Evolutionary conservation across 1,140 invertebrate genomes (phyloP).

Genomic region (Sinella curviseta): DNA sequence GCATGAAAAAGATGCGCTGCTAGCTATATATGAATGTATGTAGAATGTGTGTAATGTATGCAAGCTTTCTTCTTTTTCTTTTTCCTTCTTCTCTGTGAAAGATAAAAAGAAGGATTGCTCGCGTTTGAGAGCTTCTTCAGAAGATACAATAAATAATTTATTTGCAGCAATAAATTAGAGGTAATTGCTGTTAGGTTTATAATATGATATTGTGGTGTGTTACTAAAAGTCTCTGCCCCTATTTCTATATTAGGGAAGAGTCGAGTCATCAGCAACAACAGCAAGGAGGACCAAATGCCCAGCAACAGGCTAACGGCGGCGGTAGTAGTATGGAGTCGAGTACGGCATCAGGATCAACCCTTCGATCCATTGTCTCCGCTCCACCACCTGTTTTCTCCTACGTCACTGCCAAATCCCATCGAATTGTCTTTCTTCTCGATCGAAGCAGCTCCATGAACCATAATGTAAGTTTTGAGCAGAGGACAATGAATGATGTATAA

Average conservation of each 20-base stretch:
- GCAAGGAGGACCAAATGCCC: conserved; percentile 16
- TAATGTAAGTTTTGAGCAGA: conserved; percentile 45
- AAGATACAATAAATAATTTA: conserved; percentile 35
- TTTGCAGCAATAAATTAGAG: conserved; percentile 39
- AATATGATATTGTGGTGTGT: neutral
- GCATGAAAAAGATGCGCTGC: neutral
- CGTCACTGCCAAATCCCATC: conserved; percentile 45
- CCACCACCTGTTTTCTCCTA: conserved; percentile 44
- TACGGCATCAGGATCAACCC: conserved; percentile 21
- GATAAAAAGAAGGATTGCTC: no score
- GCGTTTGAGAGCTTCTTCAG: neutral
- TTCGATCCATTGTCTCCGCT: conserved; percentile 36
- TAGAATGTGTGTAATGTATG: no score
- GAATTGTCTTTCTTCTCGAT: conserved; percentile 47
- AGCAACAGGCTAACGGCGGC: neutral
- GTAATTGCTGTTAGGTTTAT: conserved; percentile 34
- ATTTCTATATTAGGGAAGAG: conserved; percentile 45
- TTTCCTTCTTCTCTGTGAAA: neutral
- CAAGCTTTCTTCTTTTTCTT: neutral
- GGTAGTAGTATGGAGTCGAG: conserved; percentile 30
- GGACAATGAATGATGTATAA: no score
- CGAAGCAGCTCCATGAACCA: conserved; percentile 45
- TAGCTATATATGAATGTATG: neutral
- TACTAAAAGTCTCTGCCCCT: conserved; percentile 10
- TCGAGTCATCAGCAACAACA: conserved; percentile 17